These are phyloP conservation scores for Aspiorhynchus laticeps DNA, from an alignment of 2,113 vertebrate species.

Conservation along the genomic window DNA sequence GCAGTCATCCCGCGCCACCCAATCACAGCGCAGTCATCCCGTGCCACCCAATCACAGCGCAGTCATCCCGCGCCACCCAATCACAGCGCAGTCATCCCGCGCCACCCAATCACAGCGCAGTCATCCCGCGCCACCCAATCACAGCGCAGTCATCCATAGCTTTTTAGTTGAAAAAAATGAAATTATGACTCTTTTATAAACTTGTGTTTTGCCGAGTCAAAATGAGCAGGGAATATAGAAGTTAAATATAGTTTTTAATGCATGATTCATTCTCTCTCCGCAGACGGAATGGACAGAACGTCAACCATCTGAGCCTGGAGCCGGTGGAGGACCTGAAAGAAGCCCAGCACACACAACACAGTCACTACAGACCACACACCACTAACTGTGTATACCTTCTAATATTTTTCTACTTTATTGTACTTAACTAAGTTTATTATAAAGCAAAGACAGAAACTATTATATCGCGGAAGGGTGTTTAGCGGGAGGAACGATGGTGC, in stretches of 20 bases:
- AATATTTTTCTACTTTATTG: constrained; percentile 95
- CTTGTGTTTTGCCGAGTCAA: too few species aligned
- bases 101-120: neutral
- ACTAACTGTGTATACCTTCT: constrained; percentile 84
- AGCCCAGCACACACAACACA: constrained; percentile 73
- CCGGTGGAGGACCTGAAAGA: constrained; percentile 22
- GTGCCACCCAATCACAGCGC: neutral
- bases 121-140: too few species aligned
- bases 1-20: neutral
- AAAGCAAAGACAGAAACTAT: constrained; percentile 83
- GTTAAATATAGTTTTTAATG: too few species aligned
- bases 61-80: too few species aligned
- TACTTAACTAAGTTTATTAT: constrained; percentile 93
- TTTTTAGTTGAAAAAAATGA: too few species aligned
- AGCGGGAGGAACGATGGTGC: constrained; percentile 62
- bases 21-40: too few species aligned
- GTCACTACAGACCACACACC: constrained; percentile 79
- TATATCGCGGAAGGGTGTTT: constrained; percentile 75
- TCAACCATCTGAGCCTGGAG: constrained; percentile 86
- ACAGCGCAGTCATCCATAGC: too few species aligned
- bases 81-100: neutral
- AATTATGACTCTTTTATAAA: too few species aligned
- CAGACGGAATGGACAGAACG: constrained; percentile 94
- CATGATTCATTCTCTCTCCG: constrained; percentile 35
- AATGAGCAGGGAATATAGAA: too few species aligned